Base-by-base conservation (phyloP, 2,888 invertebrate species). In the Dascillus cervinus region DNA sequence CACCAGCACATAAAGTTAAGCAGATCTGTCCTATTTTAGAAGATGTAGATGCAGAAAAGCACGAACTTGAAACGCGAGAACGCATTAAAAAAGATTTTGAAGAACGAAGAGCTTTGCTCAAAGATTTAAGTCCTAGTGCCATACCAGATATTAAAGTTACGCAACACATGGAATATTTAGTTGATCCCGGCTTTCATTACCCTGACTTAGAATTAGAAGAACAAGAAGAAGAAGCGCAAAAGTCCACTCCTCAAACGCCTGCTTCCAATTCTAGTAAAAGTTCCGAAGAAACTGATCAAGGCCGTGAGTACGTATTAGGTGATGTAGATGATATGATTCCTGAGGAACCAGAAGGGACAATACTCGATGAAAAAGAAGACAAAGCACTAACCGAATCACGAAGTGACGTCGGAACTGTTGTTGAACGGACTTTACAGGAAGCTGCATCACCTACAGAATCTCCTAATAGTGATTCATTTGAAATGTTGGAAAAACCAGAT, bases 401-500 rank as follows among this genome's bases (percentile, higher is more conserved):
- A 59, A 49, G 61, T 56, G 52, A 81, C 53, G 63, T 76, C 13
- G 72, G 76, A 10, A 72, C 77, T 2, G 68, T 73, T 4, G 73
- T 77, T 47, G 77, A 81, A 50, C 75, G 71, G 51, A 62, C 67
- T 3, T 56, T 70, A 19, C 70, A 71, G 11, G 68, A 66, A 43
- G 42, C 48, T n/a, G 74, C 73, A 47, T 72, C 71, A 50, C 61
- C 56, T 26, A 59, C 64, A 2, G 81, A 84, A 46, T 87, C 87
- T 0, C 86, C 86, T 0, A 79, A 75, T 5, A 83, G 82, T 51
- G 88, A 88, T 58, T 88, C 88, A 12, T 89, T 89, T 60, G 89
- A 89, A 70, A 75, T 89, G 71, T 70, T 89, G 1, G 88, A 89
- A 49, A 87, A 86, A 55, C 87, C 88, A 1, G 85, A 85, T 53